Base-by-base conservation (phyloP, 2,888 invertebrate genomes). In the Limnephilus rhombicus region DNA sequence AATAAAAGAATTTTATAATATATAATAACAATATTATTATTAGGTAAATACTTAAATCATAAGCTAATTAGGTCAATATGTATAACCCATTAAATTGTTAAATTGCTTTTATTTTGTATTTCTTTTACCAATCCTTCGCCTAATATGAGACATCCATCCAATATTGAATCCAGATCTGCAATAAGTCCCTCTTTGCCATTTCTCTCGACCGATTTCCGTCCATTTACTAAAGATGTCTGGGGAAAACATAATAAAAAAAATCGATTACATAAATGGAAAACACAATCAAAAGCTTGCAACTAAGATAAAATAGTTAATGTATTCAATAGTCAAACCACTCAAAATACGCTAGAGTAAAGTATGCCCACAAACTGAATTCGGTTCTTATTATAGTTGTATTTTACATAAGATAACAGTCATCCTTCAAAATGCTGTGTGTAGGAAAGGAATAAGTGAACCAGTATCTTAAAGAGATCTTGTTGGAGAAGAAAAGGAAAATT, bases 121-220 rank as follows among this genome's bases (percentile, higher is more conserved):
- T 96, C 95, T 93, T 95, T 95, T 1, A 98, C 97, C 11, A 98
- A 94, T 13, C 97, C 98, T 80, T 95, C 95, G 2, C 98, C 98
- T 80, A 98, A 94, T 89, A 97, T 95, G 94, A 96, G 96, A 95
- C 98, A 98, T 94, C 98, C 98, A 94, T 98, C 97, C 2, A 98
- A 94, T 89, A 98, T 95, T 0, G 97, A 97, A n/a, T 97, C 96
- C 0, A 96, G 94, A 94, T 98, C 97, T 83, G 97, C 96, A 92
- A 95, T 95, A 93, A 98, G 96, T 94, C 96, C 96, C 0, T 94
- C 94, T 83, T 95, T 95, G 0, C 95, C 96, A 0, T 95, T 94
- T 0, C 95, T 94, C 0, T 94, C 92, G 24, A 94, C 94, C 0
- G 97, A 95, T 93, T 95, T 97, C 24, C 97, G 95, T 0, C 97